Evolutionary conservation across 1,140 invertebrate species (phyloP).

Genomic region (Zeugodacus cucurbitae): DNA sequence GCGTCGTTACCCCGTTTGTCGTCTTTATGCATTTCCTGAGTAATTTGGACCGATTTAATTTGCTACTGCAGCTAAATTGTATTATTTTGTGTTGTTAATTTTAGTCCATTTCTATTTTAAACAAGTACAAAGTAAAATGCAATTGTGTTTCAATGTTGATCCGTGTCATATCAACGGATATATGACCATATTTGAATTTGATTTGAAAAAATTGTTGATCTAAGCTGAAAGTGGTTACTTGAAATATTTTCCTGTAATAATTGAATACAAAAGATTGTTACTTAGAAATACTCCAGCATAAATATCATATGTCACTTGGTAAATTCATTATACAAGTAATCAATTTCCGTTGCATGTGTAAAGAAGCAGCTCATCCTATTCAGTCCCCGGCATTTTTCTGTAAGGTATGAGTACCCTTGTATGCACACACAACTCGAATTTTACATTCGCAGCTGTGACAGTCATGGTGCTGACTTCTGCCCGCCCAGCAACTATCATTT

Average conservation of each 20-base stretch:
- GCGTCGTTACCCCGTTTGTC: background rate
- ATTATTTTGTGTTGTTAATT: too few relatives aligned
- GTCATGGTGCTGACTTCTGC: background rate
- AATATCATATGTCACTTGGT: too few relatives aligned
- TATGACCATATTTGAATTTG: too few relatives aligned
- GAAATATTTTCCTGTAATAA: too few relatives aligned
- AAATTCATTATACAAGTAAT: background rate
- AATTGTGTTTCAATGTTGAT: background rate
- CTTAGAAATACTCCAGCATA: too few relatives aligned
- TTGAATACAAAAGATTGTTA: too few relatives aligned
- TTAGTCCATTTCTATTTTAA: too few relatives aligned
- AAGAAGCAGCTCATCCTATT: background rate
- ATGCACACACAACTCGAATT: background rate
- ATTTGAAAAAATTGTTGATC: too few relatives aligned
- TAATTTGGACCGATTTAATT: too few relatives aligned
- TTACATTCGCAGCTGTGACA: background rate
- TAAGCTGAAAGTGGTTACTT: too few relatives aligned
- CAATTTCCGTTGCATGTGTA: background rate
- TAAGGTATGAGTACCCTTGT: background rate
- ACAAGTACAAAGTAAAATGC: background rate
- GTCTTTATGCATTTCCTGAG: too few relatives aligned
- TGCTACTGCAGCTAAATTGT: too few relatives aligned
- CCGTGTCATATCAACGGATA: background rate
- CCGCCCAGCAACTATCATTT: background rate
- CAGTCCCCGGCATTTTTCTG: background rate